Conservation (phyloP, 2,797 vertebrate genomes). For the Pithecia hirsuta region DNA sequence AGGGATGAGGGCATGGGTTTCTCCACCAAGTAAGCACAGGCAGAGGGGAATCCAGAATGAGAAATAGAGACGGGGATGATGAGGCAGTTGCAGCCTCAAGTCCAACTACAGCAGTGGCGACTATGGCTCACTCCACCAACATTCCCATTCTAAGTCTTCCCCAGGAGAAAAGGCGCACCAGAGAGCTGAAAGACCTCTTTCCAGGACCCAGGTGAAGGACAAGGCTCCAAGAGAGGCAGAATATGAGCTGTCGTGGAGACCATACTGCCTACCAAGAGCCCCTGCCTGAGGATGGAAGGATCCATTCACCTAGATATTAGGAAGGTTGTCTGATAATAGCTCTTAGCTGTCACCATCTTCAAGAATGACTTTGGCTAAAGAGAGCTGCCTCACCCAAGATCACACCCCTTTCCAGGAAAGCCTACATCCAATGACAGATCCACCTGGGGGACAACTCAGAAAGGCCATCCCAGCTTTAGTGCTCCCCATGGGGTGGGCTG, state of each 20-base stretch:
- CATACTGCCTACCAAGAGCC: accelerated
- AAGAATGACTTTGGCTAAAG: background rate
- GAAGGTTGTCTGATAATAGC: background rate
- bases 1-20: no score
- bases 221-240: background rate
- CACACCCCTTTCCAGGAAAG: background rate
- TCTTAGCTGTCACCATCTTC: background rate
- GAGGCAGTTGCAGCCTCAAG: background rate
- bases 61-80: background rate
- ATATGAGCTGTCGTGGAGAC: background rate
- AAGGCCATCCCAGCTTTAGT: background rate
- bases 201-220: background rate
- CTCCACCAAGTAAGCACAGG: no score
- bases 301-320: background rate
- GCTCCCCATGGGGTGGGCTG: background rate
- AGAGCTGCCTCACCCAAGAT: background rate
- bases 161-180: background rate
- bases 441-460: background rate
- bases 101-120: no score
- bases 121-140: background rate
- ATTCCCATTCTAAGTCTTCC: background rate
- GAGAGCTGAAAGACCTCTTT: background rate
- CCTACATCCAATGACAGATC: background rate
- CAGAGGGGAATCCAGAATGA: background rate
- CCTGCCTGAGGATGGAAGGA: background rate